Conservation (phyloP, 2,888 invertebrate species). For the Leptinotarsa tumamoca region DNA sequence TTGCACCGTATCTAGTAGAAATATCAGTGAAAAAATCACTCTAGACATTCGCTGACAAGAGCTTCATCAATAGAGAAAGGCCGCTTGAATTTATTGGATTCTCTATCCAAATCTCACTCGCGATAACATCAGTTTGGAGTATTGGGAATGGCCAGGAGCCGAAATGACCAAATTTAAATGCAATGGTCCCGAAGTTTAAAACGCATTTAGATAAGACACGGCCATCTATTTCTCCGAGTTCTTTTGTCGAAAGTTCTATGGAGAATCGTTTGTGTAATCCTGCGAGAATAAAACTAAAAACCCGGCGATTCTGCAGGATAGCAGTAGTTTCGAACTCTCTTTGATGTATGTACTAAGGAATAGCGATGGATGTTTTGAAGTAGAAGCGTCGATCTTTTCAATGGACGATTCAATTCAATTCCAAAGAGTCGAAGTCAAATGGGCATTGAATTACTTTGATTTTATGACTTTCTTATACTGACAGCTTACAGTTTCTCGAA, state of each 20-base stretch:
- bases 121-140: slow-evolving; percentile 45
- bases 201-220: slow-evolving; percentile 67
- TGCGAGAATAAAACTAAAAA: slow-evolving; percentile 18
- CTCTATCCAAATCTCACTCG: slow-evolving; percentile 25
- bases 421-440: too few species aligned
- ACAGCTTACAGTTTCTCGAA: too few species aligned
- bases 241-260: slow-evolving; percentile 57
- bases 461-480: too few species aligned
- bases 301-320: not conserved
- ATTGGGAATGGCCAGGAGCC: slow-evolving; percentile 38
- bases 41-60: slow-evolving; percentile 1
- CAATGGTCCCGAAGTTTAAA: slow-evolving; percentile 65
- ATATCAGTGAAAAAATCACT: not conserved
- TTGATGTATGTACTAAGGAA: too few species aligned
- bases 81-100: slow-evolving; percentile 15
- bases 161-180: slow-evolving; percentile 62
- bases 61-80: not conserved
- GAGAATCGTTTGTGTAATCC: slow-evolving; percentile 44
- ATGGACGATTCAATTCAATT: too few species aligned
- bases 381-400: too few species aligned
- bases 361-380: too few species aligned
- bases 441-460: too few species aligned
- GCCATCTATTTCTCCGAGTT: slow-evolving; percentile 62
- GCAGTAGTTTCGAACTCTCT: not conserved
- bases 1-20: too few species aligned